phyloP scores from a whole-genome alignment of 2,888 invertebrate genomes.

The Trachelus troglodyta region DNA sequence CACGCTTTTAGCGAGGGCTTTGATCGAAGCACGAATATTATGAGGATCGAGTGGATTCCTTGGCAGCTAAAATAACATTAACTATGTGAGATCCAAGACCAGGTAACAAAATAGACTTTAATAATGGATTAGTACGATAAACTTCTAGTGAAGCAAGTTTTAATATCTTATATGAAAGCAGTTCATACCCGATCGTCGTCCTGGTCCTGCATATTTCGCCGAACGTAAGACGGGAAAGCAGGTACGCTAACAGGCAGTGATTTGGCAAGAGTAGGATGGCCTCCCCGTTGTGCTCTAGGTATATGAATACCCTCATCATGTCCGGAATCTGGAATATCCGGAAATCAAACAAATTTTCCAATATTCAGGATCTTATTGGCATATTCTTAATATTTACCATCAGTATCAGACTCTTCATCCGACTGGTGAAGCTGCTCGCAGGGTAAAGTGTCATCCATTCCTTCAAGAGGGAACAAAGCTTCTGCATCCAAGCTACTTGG shows the following conservation, averaged over 20 bases:
- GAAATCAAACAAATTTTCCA: no score
- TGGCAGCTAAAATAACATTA: slow-evolving; percentile 40
- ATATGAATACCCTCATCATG: slow-evolving; percentile 74
- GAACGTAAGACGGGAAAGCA: slow-evolving; percentile 66
- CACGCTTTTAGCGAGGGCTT: slow-evolving; percentile 91
- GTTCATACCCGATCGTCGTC: slow-evolving; percentile 70
- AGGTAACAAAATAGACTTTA: no score
- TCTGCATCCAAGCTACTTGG: slow-evolving; percentile 72
- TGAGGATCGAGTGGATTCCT: slow-evolving; percentile 68
- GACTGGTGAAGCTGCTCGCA: slow-evolving; percentile 30
- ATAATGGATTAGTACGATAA: no score
- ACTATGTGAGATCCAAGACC: no score
- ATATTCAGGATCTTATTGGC: no score
- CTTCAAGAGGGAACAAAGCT: slow-evolving; percentile 84
- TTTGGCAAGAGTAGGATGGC: slow-evolving; percentile 73
- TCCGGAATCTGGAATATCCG: slow-evolving; percentile 63
- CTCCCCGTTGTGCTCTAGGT: slow-evolving; percentile 64
- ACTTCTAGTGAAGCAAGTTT: no score
- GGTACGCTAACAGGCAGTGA: slow-evolving; percentile 86
- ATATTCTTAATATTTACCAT: slow-evolving; percentile 69
- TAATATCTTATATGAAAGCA: neutral
- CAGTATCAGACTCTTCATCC: slow-evolving; percentile 79
- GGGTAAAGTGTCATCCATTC: slow-evolving; percentile 69
- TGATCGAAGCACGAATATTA: slow-evolving; percentile 91
- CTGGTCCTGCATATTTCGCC: slow-evolving; percentile 59